Conservation (phyloP, 2,888 invertebrate species). For the Tricholauxania praeusta region DNA sequence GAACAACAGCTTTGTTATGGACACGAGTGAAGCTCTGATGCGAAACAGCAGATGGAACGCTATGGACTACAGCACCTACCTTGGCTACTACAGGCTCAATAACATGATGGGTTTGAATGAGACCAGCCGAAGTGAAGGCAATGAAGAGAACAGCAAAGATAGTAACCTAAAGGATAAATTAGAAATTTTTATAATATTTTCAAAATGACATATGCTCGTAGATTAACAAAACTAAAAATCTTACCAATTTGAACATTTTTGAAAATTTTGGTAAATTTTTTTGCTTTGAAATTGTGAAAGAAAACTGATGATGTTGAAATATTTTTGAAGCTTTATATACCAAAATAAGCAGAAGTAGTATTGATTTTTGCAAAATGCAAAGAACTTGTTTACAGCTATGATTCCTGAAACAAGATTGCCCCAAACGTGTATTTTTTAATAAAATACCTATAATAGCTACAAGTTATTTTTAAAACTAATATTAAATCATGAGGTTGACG, state of each 20-base stretch:
- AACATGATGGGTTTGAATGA: slow-evolving; percentile 50
- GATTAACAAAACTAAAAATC: slow-evolving; percentile 15
- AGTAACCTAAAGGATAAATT: slow-evolving; percentile 46
- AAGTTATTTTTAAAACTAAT: too few relatives aligned
- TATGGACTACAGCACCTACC: slow-evolving; percentile 60
- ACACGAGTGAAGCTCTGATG: slow-evolving; percentile 71
- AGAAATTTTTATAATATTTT: background rate
- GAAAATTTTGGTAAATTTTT: background rate
- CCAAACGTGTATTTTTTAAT: background rate
- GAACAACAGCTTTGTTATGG: slow-evolving; percentile 68
- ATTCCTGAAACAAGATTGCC: background rate
- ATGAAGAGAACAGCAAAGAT: slow-evolving; percentile 61
- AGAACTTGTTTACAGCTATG: background rate
- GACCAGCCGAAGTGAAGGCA: slow-evolving; percentile 61
- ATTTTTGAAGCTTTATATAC: slow-evolving; percentile 9
- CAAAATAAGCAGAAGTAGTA: too few relatives aligned
- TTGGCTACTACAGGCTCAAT: slow-evolving; percentile 62
- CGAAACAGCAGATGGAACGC: slow-evolving; percentile 69
- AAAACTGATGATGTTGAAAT: slow-evolving; percentile 15
- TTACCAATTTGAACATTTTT: slow-evolving; percentile 46
- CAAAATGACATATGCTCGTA: background rate
- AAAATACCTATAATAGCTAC: too few relatives aligned
- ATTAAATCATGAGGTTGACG: too few relatives aligned
- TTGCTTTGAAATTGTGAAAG: background rate
- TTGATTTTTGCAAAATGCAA: too few relatives aligned